A percentile compares a stretch with the other conserved stretches of the same genome.
Conservation (phyloP, 2,888 invertebrate genomes). For the Ochropacha duplaris region DNA sequence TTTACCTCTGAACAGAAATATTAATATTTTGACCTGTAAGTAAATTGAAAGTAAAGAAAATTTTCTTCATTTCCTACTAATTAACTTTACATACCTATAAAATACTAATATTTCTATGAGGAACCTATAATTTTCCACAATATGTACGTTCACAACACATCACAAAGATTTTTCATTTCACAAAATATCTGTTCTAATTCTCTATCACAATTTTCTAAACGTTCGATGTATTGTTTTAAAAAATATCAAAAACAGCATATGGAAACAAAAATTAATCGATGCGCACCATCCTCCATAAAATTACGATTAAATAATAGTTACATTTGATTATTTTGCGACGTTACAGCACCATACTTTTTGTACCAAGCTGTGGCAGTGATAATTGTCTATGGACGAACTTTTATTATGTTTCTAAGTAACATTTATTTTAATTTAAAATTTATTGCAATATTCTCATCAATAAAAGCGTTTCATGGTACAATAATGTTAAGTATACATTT, state of each 20-base stretch:
- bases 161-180: background rate
- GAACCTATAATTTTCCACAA: background rate
- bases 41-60: background rate
- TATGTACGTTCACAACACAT: background rate
- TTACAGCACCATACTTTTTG: conserved; percentile 62
- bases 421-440: no score
- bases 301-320: background rate
- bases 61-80: background rate
- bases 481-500: background rate
- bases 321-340: conserved; percentile 28
- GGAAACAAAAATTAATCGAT: background rate
- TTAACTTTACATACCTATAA: background rate
- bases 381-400: conserved; percentile 35
- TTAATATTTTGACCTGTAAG: background rate
- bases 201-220: background rate
- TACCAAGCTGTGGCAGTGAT: conserved; percentile 62
- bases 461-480: background rate
- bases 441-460: conserved; percentile 26
- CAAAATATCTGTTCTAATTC: background rate
- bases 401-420: conserved; percentile 10
- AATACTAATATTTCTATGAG: background rate
- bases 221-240: background rate
- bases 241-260: no score
- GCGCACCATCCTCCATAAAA: conserved; percentile 2
- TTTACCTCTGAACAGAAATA: background rate